Evolutionary conservation across 2,113 vertebrate genomes (phyloP).

Genomic region (Lepus americanus): DNA sequence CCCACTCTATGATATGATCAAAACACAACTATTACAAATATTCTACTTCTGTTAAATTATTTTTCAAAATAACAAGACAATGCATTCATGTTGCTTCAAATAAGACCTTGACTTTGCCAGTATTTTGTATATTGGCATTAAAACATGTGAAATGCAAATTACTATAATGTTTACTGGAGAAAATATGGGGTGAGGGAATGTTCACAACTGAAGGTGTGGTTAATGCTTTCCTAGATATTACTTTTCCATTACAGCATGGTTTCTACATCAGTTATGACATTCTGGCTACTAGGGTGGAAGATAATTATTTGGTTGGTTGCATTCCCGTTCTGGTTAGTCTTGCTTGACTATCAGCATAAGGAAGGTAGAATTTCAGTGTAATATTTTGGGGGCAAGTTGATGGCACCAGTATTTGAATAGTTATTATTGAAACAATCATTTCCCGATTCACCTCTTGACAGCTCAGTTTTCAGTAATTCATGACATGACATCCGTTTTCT

Average conservation of each 20-base stretch:
- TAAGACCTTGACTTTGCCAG: background rate
- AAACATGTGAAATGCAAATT: background rate
- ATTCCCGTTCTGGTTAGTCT: background rate
- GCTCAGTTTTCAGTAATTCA: background rate
- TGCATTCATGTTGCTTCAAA: background rate
- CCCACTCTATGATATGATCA: background rate
- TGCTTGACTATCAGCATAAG: constrained; percentile 1
- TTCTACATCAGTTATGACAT: background rate
- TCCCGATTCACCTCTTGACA: background rate
- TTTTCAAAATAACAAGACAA: background rate
- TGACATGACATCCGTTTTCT: background rate
- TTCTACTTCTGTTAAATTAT: background rate
- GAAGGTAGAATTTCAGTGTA: background rate
- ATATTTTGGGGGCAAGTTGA: background rate
- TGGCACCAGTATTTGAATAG: background rate
- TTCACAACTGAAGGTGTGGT: background rate
- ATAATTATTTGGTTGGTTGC: background rate
- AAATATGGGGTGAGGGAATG: background rate
- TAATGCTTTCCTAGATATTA: background rate
- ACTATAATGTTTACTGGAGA: constrained; percentile 22
- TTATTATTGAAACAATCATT: constrained; percentile 21
- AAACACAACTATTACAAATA: background rate
- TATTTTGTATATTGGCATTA: background rate
- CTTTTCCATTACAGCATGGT: background rate
- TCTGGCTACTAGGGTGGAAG: background rate